Percentiles rank a stretch among this genome's conserved stretches.
Evolutionary conservation across 2,113 vertebrate species (phyloP).

Genomic region (Indri indri): DNA sequence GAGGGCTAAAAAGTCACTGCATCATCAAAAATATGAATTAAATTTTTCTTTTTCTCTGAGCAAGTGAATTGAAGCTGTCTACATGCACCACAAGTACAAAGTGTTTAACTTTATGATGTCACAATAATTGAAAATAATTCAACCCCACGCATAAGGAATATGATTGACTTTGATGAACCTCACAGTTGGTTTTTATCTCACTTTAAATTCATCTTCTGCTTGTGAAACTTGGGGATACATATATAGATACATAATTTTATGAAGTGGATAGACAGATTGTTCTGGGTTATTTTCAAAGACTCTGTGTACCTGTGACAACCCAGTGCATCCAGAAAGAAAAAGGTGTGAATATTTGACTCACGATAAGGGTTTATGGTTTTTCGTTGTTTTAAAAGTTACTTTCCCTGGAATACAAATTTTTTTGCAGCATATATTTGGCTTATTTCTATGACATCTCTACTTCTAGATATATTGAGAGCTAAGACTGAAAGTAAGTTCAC

Average conservation of each 20-base stretch:
- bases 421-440: not conserved
- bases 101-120: not conserved
- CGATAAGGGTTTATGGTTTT: not conserved
- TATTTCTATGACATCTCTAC: not conserved
- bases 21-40: not conserved
- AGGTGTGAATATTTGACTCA: not conserved
- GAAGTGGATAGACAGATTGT: not conserved
- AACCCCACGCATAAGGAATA: not conserved
- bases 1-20: not conserved
- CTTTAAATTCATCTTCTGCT: not conserved
- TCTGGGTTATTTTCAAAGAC: not conserved
- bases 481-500: not conserved
- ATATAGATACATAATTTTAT: not conserved
- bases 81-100: not conserved
- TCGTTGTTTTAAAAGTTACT: not conserved
- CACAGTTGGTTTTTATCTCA: not conserved
- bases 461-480: not conserved
- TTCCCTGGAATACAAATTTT: not conserved
- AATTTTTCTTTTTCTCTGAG: not conserved
- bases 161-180: not conserved
- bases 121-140: not conserved
- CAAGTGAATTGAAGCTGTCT: not conserved
- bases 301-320: not conserved
- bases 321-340: not conserved
- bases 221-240: not conserved